A percentile compares a stretch with the other conserved stretches of the same genome.
Conservation (phyloP, 30 jellyfish, hydroid and myxozoan species). For the Mastigias papua region DNA sequence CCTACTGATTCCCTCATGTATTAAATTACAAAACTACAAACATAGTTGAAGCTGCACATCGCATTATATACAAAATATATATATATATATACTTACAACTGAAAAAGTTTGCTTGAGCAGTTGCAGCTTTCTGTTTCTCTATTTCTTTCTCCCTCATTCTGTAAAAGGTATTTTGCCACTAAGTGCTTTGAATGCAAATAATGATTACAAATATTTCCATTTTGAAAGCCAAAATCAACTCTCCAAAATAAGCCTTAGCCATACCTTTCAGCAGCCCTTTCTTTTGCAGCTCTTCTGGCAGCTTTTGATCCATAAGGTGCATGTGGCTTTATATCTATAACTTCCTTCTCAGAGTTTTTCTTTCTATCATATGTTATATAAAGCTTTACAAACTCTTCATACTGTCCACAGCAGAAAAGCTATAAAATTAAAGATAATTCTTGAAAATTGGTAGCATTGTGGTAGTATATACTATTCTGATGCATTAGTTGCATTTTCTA, state of each 20-base stretch:
- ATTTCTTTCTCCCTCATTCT: conserved; percentile 90
- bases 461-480: too few relatives aligned
- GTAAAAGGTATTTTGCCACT: neutral
- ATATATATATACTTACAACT: conserved; percentile 72
- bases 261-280: conserved; percentile 93
- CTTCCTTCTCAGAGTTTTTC: conserved; percentile 26
- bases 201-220: too few relatives aligned
- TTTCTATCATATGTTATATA: conserved; percentile 36
- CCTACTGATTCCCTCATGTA: too few relatives aligned
- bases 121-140: conserved; percentile 86
- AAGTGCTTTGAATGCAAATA: too few relatives aligned
- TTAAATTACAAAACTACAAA: too few relatives aligned
- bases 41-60: too few relatives aligned
- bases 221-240: too few relatives aligned
- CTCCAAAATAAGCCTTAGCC: neutral
- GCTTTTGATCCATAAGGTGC: conserved; percentile 89
- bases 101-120: conserved; percentile 86
- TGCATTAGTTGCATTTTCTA: too few relatives aligned
- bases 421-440: neutral
- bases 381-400: conserved; percentile 64
- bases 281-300: conserved; percentile 82
- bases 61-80: too few relatives aligned
- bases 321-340: conserved; percentile 86
- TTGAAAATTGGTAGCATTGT: too few relatives aligned
- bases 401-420: conserved; percentile 85